Conservation (phyloP, 1,140 invertebrate genomes). For the Telenomus remus region DNA sequence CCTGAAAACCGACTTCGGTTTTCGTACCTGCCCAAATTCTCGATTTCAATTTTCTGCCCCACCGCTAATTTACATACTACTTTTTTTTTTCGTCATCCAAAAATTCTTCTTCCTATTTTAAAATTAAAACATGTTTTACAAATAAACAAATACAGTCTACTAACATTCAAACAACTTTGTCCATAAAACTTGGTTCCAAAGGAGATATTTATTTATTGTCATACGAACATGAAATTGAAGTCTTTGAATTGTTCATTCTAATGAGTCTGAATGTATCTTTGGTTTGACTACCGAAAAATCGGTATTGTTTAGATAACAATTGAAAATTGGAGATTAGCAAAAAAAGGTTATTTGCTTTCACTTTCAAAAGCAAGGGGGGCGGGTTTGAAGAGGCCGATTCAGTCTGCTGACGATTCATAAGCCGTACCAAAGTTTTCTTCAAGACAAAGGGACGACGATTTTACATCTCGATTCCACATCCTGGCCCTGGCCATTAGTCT, state of each 20-base stretch:
- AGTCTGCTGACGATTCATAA: slow-evolving; percentile 31
- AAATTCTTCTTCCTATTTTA: no score
- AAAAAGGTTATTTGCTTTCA: slow-evolving; percentile 31
- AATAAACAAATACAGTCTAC: no score
- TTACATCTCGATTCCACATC: slow-evolving; percentile 21
- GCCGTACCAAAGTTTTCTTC: slow-evolving; percentile 19
- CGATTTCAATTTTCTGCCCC: not conserved
- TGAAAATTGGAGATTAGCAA: not conserved
- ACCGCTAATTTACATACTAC: not conserved
- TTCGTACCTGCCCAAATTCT: not conserved
- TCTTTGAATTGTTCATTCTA: no score
- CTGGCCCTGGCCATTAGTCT: slow-evolving; percentile 2
- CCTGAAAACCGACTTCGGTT: slow-evolving; percentile 9
- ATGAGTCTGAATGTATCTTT: no score
- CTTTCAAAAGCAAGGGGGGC: slow-evolving; percentile 34
- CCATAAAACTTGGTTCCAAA: no score
- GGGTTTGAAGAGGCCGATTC: slow-evolving; percentile 38
- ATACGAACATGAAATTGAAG: no score
- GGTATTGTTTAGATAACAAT: slow-evolving; percentile 10
- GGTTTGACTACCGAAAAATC: no score
- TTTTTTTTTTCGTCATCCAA: slow-evolving; percentile 3
- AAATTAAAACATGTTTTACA: not conserved
- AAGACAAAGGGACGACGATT: slow-evolving; percentile 36
- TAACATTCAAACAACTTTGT: no score
- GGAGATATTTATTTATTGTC: no score